A percentile compares a stretch with the other conserved stretches of the same genome.
Conservation (phyloP, 2,888 invertebrate genomes). For the Lasioglossum villosulum region DNA sequence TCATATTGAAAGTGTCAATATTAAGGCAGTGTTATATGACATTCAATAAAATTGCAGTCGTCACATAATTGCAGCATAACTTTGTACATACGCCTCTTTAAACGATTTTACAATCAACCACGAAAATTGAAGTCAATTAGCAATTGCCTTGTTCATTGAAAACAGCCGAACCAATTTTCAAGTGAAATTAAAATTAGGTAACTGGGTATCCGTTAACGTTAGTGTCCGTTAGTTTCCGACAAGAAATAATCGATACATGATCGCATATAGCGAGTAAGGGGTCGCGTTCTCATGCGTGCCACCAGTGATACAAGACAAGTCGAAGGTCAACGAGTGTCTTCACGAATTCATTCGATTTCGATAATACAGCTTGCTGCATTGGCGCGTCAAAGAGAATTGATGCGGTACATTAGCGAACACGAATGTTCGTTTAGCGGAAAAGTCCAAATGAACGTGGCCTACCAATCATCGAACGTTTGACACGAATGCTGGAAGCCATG, state of each 20-base stretch:
- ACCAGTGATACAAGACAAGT: neutral
- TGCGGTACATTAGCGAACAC: conserved; percentile 3
- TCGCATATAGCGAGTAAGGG: neutral
- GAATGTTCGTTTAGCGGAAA: conserved; percentile 2
- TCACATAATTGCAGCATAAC: too few relatives aligned
- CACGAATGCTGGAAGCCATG: conserved; percentile 8
- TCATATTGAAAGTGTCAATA: too few relatives aligned
- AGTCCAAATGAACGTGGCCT: conserved; percentile 8
- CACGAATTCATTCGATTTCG: conserved; percentile 7
- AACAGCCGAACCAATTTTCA: neutral
- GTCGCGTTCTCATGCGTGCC: neutral
- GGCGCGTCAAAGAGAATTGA: neutral
- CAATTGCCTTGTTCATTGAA: neutral
- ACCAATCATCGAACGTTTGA: conserved; percentile 14
- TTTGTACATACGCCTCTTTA: too few relatives aligned
- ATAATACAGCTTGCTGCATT: neutral
- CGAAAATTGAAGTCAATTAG: too few relatives aligned
- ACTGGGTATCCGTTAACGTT: neutral
- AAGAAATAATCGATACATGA: neutral
- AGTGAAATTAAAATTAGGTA: neutral
- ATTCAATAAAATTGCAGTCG: too few relatives aligned
- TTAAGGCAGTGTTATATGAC: too few relatives aligned
- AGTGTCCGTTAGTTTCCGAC: neutral
- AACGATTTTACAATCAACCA: too few relatives aligned
- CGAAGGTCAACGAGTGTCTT: neutral